phyloP scores from a whole-genome alignment of 2,888 invertebrate species.

The Drosophila tripunctata region DNA sequence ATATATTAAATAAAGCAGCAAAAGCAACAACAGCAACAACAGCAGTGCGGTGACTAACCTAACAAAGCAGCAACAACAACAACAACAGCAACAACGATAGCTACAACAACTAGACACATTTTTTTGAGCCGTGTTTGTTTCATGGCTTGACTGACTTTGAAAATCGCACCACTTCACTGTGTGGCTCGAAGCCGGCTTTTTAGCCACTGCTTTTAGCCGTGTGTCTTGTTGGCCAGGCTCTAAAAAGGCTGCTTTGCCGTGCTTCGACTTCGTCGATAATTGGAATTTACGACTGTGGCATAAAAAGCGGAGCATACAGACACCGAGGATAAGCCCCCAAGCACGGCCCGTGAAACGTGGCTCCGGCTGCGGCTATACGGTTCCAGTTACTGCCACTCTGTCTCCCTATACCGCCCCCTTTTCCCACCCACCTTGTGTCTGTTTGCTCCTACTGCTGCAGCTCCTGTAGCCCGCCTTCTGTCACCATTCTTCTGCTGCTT shows the following conservation, averaged over 20 bases:
- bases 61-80: too few relatives aligned
- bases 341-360: slow-evolving; percentile 51
- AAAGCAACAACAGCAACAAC: slow-evolving; percentile 45
- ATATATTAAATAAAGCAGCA: slow-evolving; percentile 49
- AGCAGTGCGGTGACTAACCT: slow-evolving; percentile 49
- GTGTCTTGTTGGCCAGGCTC: slow-evolving; percentile 4
- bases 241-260: slow-evolving; percentile 47
- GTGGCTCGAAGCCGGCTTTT: slow-evolving; percentile 44
- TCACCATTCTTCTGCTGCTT: slow-evolving; percentile 7
- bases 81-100: slow-evolving; percentile 49
- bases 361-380: slow-evolving; percentile 10
- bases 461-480: too few relatives aligned
- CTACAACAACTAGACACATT: too few relatives aligned
- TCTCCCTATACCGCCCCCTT: too few relatives aligned
- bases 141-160: slow-evolving; percentile 69
- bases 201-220: slow-evolving; percentile 1
- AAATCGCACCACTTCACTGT: slow-evolving; percentile 66
- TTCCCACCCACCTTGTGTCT: neutral
- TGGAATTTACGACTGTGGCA: slow-evolving; percentile 79
- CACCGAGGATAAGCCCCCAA: slow-evolving; percentile 56
- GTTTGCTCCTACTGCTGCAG: slow-evolving; percentile 6
- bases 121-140: slow-evolving; percentile 34
- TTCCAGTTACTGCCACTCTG: slow-evolving; percentile 16
- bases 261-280: slow-evolving; percentile 76
- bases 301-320: slow-evolving; percentile 63